Conservation (phyloP, 2,113 vertebrate genomes). For the Spheniscus mendiculus region DNA sequence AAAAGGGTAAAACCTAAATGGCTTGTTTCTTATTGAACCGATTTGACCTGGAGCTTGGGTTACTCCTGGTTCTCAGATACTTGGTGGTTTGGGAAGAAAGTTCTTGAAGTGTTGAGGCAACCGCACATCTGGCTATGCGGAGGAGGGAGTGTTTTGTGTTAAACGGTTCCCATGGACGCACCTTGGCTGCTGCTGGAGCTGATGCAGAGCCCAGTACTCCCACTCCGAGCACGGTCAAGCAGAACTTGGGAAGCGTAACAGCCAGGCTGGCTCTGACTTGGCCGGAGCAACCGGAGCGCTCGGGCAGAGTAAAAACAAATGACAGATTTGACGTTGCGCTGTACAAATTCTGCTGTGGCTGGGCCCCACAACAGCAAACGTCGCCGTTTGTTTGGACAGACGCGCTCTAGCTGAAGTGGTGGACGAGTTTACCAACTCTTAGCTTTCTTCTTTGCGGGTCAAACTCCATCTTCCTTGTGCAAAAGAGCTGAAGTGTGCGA, state of each 20-base stretch:
- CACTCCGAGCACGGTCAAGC: background rate
- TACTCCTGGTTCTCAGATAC: background rate
- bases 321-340: accelerated
- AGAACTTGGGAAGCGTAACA: background rate
- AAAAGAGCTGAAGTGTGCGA: background rate
- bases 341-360: background rate
- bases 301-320: background rate
- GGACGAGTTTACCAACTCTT: background rate
- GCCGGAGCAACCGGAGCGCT: background rate
- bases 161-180: background rate
- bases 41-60: background rate
- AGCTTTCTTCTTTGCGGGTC: background rate
- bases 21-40: background rate
- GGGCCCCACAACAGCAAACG: background rate
- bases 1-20: background rate
- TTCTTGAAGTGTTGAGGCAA: background rate
- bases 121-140: background rate
- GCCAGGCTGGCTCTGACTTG: background rate
- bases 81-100: background rate
- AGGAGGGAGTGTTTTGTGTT: background rate
- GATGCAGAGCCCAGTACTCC: background rate
- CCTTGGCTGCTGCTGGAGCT: background rate
- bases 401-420: background rate
- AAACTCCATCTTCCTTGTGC: background rate
- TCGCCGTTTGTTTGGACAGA: background rate